These are phyloP conservation scores for Achlya flavicornis DNA, from an alignment of 2,888 invertebrate genomes.

Conservation along the genomic window DNA sequence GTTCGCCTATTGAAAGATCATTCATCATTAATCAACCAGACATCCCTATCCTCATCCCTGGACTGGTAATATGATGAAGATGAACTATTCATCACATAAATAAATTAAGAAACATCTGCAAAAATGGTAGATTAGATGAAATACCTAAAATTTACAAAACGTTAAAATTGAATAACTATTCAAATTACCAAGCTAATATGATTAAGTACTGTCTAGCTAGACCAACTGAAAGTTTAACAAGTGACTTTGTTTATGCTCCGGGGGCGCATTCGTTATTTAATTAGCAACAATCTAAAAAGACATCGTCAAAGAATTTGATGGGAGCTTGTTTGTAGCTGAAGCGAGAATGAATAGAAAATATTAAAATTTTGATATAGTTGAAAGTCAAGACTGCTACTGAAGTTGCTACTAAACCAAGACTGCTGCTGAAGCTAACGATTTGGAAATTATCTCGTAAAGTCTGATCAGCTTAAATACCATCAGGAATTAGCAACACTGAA, in stretches of 20 bases:
- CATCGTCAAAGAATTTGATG: background rate
- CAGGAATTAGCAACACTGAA: too few species aligned
- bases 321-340: background rate
- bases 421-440: too few species aligned
- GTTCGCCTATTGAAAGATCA: too few species aligned
- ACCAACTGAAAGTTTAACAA: conserved; percentile 4
- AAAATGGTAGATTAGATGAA: background rate
- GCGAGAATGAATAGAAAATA: background rate
- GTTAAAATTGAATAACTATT: background rate
- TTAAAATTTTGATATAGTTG: too few species aligned
- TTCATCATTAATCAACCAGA: too few species aligned
- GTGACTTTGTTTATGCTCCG: background rate
- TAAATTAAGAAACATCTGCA: background rate
- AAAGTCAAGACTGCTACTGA: too few species aligned
- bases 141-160: background rate
- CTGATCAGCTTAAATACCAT: too few species aligned
- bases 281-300: conserved; percentile 3
- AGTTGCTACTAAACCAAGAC: too few species aligned
- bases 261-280: background rate
- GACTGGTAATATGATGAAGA: too few species aligned
- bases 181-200: background rate
- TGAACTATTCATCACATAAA: too few species aligned
- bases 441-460: too few species aligned
- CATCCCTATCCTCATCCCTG: too few species aligned
- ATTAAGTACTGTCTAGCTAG: conserved; percentile 5